A percentile compares a stretch with the other conserved stretches of the same genome.
These are phyloP conservation scores for Cavia porcellus DNA, from an alignment of 2,113 vertebrate genomes.

Conservation along the genomic window DNA sequence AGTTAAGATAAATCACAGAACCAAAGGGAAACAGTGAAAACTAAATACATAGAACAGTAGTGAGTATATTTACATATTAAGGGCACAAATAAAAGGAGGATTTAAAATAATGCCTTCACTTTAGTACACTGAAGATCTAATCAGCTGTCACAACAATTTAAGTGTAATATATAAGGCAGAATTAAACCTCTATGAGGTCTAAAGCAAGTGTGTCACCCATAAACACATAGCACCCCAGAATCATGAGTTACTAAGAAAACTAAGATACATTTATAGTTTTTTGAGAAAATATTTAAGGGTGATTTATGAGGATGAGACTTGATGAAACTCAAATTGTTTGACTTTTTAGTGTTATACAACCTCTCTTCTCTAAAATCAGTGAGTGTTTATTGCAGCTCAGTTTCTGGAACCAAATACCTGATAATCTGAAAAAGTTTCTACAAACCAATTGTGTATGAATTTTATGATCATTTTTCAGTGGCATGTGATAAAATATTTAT, in stretches of 20 bases:
- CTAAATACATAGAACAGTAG: not conserved
- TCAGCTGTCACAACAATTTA: not conserved
- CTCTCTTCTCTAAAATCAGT: not conserved
- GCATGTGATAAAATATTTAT: not conserved
- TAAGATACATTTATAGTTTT: not conserved
- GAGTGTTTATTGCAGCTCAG: not conserved
- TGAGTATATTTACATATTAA: not conserved
- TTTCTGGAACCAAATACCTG: not conserved
- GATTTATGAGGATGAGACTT: not conserved
- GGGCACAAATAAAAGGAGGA: not conserved
- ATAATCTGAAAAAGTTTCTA: not conserved
- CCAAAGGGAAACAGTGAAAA: not conserved
- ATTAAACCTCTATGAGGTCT: not conserved
- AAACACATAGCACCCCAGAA: not conserved
- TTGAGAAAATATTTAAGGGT: not conserved
- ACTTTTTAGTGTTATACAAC: not conserved
- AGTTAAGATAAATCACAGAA: not conserved
- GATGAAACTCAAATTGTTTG: not conserved
- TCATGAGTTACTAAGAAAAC: not conserved
- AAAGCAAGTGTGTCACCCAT: not conserved
- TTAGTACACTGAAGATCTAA: not conserved
- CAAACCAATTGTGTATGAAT: not conserved
- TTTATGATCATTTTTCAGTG: not conserved
- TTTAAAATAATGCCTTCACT: not conserved
- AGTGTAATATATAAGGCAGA: not conserved